Evolutionary conservation across 2,113 vertebrate species (phyloP), one percentile per base, ranked within the genome.

Genomic region (Hemibates koningsi): DNA sequence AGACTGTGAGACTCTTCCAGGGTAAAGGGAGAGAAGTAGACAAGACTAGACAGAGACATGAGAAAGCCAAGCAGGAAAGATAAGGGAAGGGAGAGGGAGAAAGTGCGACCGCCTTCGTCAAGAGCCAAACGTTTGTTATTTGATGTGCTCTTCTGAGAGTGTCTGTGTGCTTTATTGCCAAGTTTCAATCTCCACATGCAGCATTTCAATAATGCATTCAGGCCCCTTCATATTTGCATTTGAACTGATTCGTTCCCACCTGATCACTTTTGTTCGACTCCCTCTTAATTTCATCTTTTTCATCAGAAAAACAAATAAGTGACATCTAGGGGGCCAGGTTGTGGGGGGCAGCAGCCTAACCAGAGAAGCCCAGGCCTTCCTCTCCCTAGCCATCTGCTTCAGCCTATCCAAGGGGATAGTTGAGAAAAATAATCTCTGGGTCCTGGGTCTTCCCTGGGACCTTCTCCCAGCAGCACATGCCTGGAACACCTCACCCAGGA

Each of bases 251-350:
- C 53, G 6, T 59, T 54, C 41, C 41, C 57, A 76, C 54, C 54
- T 71, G 68, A 76, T 66, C 7, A 7, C 86, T 52, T 52, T 91
- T 91, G 71, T 89, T 81, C 54, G 83, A 80, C 63, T 57, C 16
- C 9, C 7, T 71, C 66, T 89, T 87, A 79, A 13, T 89, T 93
- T 89, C 86, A 87, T 82, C 34, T 8, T 41, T 17, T 78, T 66
- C 61, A 38, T 21, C 61, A 66, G 29, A 29, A 82, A 89, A 88
- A 82, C 12, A 83, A 63, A 89, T 13, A 50, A 52, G 12, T 52
- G 34, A 3, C 38, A 32, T 21, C 5, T 48, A 61, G 41, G 63
- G 63, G 3, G 63, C 11, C 36, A 24, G 36, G n/a, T 41, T 68
- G 63, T 21, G 36, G 36, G 36, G 7, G n/a, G 11, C 1, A 38